Evolutionary conservation across 2,888 invertebrate species (phyloP).

Genomic region (Drosophila meridiana): DNA sequence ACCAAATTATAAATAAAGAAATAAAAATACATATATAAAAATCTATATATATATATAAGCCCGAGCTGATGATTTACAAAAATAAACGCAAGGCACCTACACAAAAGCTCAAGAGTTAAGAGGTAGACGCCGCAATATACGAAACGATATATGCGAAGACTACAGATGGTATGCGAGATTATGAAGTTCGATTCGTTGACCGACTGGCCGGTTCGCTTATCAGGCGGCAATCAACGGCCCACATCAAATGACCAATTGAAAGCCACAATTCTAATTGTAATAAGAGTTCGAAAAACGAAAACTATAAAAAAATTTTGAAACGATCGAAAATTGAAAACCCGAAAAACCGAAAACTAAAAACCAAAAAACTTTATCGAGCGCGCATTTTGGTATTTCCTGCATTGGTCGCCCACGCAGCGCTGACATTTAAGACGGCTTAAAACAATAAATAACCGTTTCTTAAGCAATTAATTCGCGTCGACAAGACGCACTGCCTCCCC

Average conservation of each 20-base stretch:
- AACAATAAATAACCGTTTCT: slow-evolving; percentile 73
- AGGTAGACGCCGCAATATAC: slow-evolving; percentile 8
- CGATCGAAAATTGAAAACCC: slow-evolving; percentile 1
- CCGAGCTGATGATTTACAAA: slow-evolving; percentile 63
- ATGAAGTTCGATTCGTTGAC: slow-evolving; percentile 29
- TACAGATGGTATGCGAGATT: slow-evolving; percentile 12
- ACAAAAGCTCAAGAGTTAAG: slow-evolving; percentile 26
- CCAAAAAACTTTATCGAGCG: slow-evolving; percentile 33
- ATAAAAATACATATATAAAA: slow-evolving; percentile 20
- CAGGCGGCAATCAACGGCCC: slow-evolving; percentile 46
- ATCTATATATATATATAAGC: slow-evolving; percentile 24
- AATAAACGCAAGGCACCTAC: slow-evolving; percentile 59
- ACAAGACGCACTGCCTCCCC: slow-evolving; percentile 30
- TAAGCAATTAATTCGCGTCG: slow-evolving; percentile 74
- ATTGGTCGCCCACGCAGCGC: slow-evolving; percentile 41
- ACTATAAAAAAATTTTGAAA: slow-evolving; percentile 24
- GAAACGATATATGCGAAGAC: background rate
- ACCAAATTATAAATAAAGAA: slow-evolving; percentile 26
- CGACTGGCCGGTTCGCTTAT: slow-evolving; percentile 33
- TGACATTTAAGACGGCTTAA: slow-evolving; percentile 40
- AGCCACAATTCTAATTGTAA: slow-evolving; percentile 62
- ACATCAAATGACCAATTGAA: slow-evolving; percentile 60
- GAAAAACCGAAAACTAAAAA: background rate
- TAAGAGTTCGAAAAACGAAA: slow-evolving; percentile 36
- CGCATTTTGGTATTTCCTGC: slow-evolving; percentile 60